Conservation (phyloP, 2,113 vertebrate genomes). For the Bucco capensis region DNA sequence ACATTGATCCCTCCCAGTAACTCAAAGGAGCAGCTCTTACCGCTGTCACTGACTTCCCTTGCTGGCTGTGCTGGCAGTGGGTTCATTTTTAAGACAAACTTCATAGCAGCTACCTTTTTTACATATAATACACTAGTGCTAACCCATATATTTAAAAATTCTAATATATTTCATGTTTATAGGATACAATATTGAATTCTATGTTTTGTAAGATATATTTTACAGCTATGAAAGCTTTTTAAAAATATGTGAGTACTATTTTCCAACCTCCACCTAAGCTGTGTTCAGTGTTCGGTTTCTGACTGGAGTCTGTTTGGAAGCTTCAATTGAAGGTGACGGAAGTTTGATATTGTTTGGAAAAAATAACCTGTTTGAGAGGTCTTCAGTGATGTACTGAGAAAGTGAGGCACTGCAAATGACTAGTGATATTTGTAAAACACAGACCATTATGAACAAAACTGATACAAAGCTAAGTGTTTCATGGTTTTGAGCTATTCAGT, state of each 20-base stretch:
- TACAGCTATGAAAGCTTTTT: neutral
- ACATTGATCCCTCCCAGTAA: too few species aligned
- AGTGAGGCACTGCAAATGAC: neutral
- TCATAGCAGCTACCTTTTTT: neutral
- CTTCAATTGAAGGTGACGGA: neutral
- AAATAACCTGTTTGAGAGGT: neutral
- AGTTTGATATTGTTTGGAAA: neutral
- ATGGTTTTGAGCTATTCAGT: neutral
- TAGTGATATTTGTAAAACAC: neutral
- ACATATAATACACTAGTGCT: neutral
- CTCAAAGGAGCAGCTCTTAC: too few species aligned
- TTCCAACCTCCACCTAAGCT: neutral
- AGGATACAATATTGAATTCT: neutral
- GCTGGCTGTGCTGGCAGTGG: too few species aligned
- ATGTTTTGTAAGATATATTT: neutral
- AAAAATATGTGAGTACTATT: neutral
- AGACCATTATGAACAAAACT: neutral
- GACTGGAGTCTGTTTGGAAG: neutral
- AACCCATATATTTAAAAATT: neutral
- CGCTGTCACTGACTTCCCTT: too few species aligned
- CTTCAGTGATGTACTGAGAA: neutral
- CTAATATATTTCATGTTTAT: neutral
- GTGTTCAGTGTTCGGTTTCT: neutral
- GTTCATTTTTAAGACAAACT: constrained; percentile 24
- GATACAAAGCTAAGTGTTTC: neutral